Evolutionary conservation across 2,888 invertebrate genomes (phyloP), one percentile per base, ranked within the genome.

Genomic region (Callosobruchus maculatus): DNA sequence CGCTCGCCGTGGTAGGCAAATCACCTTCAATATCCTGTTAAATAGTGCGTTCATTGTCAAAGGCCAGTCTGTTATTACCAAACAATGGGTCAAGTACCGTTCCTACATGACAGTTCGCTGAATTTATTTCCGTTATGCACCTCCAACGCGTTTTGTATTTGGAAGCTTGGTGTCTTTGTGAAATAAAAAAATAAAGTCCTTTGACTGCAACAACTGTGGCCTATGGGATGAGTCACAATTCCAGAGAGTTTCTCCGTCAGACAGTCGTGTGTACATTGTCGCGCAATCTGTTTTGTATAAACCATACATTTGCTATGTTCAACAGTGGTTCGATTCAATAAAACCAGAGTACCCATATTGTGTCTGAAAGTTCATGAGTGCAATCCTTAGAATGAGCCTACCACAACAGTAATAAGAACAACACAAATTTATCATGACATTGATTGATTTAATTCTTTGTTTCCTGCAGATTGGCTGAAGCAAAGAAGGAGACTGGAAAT

Each of bases 401-500:
- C 49, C 49, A 49, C 5, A 49, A 7, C 49, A 49, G 49, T 49
- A 71, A 71, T 71, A 71, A 31, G 22, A 9, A 13, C 21, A 26
- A n/a, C 22, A 67, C 20, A 7, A 22, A 67, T 66, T 31, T 68
- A 72, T 20, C 18, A 71, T 20, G 13, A 26, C 71, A 73, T 71
- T 66, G 49, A 71, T 21, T 68, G 26, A 21, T 72, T 22, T 4
- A 22, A 3, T 20, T 20, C 71, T 20, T 22, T 73, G 22, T 71
- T 49, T 18, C 3, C 88, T 89, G 26, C 84, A 96, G 95, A 84
- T 87, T 93, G 83, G 95, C 96, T 67, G 96, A 96, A 88, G 90
- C 92, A 82, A 94, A 94, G 85, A 97, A 97, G 85, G 94, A 94
- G 86, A 91, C 92, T 86, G 98, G 97, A 76, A 98, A 98, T 88